phyloP scores from a whole-genome alignment of 2,888 invertebrate species.

The Eupithecia pulchellata region DNA sequence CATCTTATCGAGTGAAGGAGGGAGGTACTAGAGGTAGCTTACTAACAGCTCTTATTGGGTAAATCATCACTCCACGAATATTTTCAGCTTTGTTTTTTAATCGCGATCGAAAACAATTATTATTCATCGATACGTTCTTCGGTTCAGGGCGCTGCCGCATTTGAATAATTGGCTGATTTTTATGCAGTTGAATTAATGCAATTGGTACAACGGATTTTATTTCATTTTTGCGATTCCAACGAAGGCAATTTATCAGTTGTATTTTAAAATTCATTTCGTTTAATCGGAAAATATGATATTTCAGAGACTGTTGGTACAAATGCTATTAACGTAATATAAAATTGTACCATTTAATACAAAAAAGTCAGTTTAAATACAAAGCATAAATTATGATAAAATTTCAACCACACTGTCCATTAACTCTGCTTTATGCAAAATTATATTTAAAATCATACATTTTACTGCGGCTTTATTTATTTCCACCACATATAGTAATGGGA shows the following conservation, averaged over 20 bases:
- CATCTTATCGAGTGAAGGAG: neutral
- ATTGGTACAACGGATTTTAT: conserved; percentile 75
- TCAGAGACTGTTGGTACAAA: conserved; percentile 27
- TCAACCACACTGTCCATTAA: conserved; percentile 56
- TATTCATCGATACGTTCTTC: conserved; percentile 80
- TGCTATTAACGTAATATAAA: neutral
- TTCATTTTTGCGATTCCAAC: conserved; percentile 54
- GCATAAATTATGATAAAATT: conserved; percentile 52
- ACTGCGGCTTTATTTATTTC: conserved; percentile 22
- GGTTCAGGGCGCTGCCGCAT: conserved; percentile 71
- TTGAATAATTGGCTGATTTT: conserved; percentile 85
- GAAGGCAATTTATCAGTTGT: conserved; percentile 46
- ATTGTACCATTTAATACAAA: neutral
- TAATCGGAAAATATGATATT: conserved; percentile 44
- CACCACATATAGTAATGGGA: conserved; percentile 12
- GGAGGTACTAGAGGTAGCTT: neutral
- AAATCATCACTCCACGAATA: conserved; percentile 18
- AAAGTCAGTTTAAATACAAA: conserved; percentile 50
- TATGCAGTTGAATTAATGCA: conserved; percentile 83
- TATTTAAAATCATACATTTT: conserved; percentile 34
- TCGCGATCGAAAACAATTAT: conserved; percentile 75
- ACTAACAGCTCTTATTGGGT: neutral
- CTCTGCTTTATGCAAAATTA: conserved; percentile 53
- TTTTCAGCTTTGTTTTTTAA: conserved; percentile 60
- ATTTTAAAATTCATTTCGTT: conserved; percentile 46